These are phyloP conservation scores for Talpa occidentalis DNA, from an alignment of 2,113 vertebrate species.

Conservation along the genomic window DNA sequence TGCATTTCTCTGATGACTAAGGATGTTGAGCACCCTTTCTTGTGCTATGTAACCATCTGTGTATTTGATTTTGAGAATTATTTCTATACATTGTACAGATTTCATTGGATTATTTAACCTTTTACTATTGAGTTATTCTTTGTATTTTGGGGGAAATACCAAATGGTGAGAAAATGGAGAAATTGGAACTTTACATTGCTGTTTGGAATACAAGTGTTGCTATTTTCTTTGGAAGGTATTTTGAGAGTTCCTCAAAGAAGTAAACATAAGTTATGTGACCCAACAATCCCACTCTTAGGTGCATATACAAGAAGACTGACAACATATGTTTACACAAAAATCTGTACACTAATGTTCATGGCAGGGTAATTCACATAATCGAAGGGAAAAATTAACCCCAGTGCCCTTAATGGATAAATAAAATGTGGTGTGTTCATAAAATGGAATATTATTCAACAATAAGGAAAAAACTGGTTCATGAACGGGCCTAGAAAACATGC, in stretches of 20 bases:
- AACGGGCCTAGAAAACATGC: not conserved
- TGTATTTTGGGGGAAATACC: not conserved
- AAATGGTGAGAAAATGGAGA: not conserved
- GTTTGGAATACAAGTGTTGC: not conserved
- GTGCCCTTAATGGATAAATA: not conserved
- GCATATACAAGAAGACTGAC: not conserved
- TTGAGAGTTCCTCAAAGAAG: not conserved
- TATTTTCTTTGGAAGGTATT: not conserved
- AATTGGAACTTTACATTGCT: not conserved
- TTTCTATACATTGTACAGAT: not conserved
- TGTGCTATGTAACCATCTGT: not conserved
- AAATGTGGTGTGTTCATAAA: not conserved
- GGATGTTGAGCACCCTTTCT: not conserved
- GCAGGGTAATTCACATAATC: not conserved
- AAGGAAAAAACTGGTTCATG: not conserved
- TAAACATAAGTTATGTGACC: not conserved
- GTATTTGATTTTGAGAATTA: not conserved
- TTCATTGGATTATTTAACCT: not conserved
- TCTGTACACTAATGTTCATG: not conserved
- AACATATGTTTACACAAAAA: not conserved
- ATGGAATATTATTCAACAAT: not conserved
- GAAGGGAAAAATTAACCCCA: not conserved
- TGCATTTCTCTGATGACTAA: not conserved
- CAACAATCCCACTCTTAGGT: not conserved
- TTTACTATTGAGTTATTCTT: not conserved